Conservation (phyloP, 1,140 invertebrate genomes). For the Aricia agestis region DNA sequence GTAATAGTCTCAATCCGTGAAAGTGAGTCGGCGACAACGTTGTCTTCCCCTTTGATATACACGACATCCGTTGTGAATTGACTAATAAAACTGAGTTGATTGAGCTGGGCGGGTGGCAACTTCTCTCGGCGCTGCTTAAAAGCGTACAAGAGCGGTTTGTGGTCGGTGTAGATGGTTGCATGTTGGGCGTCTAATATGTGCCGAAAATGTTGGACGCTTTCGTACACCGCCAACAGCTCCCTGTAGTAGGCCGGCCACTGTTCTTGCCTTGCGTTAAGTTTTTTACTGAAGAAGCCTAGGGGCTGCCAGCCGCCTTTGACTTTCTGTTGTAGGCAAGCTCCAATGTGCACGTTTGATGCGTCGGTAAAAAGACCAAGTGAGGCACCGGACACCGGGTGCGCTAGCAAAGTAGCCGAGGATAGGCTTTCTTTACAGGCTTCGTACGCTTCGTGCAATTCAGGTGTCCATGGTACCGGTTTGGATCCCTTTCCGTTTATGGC, state of each 20-base stretch:
- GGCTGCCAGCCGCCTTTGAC: neutral
- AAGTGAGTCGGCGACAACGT: neutral
- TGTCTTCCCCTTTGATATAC: neutral
- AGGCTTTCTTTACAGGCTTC: slow-evolving; percentile 13
- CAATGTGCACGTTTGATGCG: neutral
- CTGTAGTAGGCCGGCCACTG: neutral
- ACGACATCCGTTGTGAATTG: neutral
- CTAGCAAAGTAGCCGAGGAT: slow-evolving; percentile 3
- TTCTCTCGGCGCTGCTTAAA: neutral
- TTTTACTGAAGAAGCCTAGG: neutral
- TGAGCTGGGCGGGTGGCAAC: neutral
- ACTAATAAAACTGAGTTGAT: neutral
- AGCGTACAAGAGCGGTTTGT: neutral
- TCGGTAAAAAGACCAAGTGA: neutral
- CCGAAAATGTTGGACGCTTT: neutral
- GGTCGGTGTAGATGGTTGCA: neutral
- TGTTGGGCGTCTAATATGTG: neutral
- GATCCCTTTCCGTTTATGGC: slow-evolving; percentile 19
- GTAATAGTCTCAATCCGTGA: neutral
- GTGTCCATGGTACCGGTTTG: slow-evolving; percentile 20
- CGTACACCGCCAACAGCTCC: neutral
- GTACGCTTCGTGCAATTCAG: slow-evolving; percentile 10
- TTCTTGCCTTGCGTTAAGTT: neutral
- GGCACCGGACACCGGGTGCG: neutral
- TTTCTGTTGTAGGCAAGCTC: neutral